phyloP scores from a whole-genome alignment of 2,888 invertebrate genomes.

The Meta bourneti region DNA sequence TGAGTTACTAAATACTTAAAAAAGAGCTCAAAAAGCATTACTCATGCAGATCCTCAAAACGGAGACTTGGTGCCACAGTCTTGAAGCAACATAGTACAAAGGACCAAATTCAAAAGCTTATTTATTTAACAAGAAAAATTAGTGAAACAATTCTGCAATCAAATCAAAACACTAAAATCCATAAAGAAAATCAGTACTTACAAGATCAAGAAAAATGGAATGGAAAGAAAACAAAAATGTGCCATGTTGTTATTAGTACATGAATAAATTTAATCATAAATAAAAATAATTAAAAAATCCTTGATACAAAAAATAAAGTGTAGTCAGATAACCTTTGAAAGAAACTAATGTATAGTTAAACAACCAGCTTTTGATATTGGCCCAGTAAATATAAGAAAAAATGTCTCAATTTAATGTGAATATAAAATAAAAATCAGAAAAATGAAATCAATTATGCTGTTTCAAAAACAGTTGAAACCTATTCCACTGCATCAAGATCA shows the following conservation, averaged over 20 bases:
- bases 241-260: background rate
- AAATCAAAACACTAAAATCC: background rate
- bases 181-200: background rate
- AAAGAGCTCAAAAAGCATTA: background rate
- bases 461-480: background rate
- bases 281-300: background rate
- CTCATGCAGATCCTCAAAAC: background rate
- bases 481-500: conserved; percentile 65
- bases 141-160: background rate
- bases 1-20: background rate
- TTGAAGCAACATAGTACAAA: background rate
- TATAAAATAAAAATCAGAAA: conserved; percentile 17
- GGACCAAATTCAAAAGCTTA: conserved; percentile 14
- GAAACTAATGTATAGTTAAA: background rate
- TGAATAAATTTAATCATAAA: background rate
- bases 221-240: background rate
- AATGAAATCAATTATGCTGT: background rate
- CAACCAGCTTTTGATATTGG: conserved; percentile 10
- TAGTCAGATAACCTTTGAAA: background rate
- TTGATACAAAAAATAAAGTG: background rate
- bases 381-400: background rate
- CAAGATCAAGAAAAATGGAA: background rate
- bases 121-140: background rate
- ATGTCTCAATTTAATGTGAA: background rate
- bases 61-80: too few species aligned